Percentiles rank a stretch among this genome's conserved stretches.
Evolutionary conservation across 2,113 vertebrate genomes (phyloP).

Genomic region (Micromys minutus): DNA sequence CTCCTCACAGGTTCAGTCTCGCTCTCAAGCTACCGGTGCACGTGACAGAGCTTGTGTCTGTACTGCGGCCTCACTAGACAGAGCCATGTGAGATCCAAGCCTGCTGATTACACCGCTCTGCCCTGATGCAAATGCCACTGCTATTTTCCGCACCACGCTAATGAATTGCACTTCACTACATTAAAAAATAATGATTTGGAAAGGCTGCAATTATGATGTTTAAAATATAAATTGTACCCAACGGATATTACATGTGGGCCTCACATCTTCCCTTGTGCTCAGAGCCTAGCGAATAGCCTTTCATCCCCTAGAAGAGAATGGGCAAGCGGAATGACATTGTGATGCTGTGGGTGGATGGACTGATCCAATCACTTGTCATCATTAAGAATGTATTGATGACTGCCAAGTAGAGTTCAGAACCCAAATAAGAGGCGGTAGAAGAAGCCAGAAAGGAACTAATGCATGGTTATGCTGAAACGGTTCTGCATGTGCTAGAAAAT

Average conservation of each 20-base stretch:
- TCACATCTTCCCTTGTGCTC: conserved; percentile 60
- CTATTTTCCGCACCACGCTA: conserved; percentile 66
- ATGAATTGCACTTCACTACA: conserved; percentile 74
- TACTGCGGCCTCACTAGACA: neutral
- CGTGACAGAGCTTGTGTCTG: rapidly evolving
- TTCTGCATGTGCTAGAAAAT: conserved; percentile 36
- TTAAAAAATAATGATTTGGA: conserved; percentile 78
- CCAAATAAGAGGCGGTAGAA: conserved; percentile 34
- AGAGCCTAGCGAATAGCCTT: conserved; percentile 51
- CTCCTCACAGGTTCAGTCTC: neutral
- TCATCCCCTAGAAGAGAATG: conserved; percentile 56
- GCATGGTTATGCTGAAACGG: neutral
- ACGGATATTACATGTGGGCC: conserved; percentile 15
- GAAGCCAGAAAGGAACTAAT: neutral
- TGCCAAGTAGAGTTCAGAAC: conserved; percentile 33
- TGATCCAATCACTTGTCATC: conserved; percentile 50
- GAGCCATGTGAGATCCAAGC: neutral
- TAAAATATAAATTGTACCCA: conserved; percentile 73
- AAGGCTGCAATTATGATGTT: conserved; percentile 78
- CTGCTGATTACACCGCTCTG: conserved; percentile 4
- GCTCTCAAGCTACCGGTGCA: too few species aligned
- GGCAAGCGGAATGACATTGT: conserved; percentile 56
- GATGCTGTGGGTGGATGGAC: conserved; percentile 56
- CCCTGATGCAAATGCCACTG: conserved; percentile 47
- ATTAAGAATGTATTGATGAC: conserved; percentile 60